A percentile compares a stretch with the other conserved stretches of the same genome.
These are phyloP conservation scores for Oncorhynchus keta DNA, from an alignment of 2,113 vertebrate genomes.

Conservation along the genomic window DNA sequence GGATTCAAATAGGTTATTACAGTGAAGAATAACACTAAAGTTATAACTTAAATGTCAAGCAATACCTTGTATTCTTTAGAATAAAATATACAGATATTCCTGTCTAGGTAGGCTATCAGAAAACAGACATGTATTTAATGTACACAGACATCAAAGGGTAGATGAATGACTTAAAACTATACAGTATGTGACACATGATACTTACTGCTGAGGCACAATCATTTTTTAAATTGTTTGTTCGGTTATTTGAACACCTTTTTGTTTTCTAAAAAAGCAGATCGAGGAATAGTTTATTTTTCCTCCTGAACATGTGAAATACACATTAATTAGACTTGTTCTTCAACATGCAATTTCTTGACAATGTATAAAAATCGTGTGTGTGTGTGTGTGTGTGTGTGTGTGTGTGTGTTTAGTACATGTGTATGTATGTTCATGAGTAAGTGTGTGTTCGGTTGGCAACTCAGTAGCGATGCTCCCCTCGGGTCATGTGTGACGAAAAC, in stretches of 20 bases:
- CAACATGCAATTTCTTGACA: constrained; percentile 57
- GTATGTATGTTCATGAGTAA: constrained; percentile 16
- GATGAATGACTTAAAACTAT: neutral
- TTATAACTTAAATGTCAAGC: neutral
- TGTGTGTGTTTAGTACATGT: constrained; percentile 5
- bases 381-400: constrained; percentile 11
- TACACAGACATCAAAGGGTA: too few relatives aligned
- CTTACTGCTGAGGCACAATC: constrained; percentile 3
- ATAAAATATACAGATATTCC: constrained; percentile 60
- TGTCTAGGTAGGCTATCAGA: too few relatives aligned
- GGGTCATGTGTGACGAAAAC: constrained; percentile 97
- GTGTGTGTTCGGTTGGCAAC: constrained; percentile 3
- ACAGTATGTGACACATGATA: neutral
- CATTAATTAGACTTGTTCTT: constrained; percentile 24
- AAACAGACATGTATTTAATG: too few relatives aligned
- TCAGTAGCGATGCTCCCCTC: constrained; percentile 92
- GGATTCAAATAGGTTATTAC: neutral
- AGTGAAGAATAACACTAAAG: neutral
- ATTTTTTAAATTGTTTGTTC: constrained; percentile 16
- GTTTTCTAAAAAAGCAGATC: neutral
- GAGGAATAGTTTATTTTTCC: neutral
- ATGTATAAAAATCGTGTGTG: constrained; percentile 47
- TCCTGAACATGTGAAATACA: constrained; percentile 13
- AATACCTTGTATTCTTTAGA: too few relatives aligned
- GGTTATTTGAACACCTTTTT: neutral